These are phyloP conservation scores for Neogobius melanostomus DNA, from an alignment of 2,113 vertebrate species.

Conservation along the genomic window DNA sequence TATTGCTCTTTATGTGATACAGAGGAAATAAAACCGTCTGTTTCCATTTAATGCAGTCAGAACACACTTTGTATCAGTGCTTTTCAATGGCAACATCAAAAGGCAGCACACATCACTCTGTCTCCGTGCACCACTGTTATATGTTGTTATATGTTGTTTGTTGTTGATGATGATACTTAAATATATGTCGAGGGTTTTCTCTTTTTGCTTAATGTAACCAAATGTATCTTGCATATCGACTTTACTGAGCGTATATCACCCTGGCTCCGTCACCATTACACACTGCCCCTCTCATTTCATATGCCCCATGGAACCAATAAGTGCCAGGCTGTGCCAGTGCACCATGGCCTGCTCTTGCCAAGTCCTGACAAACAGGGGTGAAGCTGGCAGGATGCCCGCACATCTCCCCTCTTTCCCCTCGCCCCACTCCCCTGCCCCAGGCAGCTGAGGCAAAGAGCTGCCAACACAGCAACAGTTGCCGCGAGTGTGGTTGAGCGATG, in stretches of 20 bases:
- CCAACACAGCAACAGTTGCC: slow-evolving; percentile 71
- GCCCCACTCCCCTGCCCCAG: slow-evolving; percentile 25
- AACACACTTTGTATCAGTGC: no score
- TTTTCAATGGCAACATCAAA: no score
- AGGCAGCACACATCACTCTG: no score
- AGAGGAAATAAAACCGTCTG: slow-evolving; percentile 37
- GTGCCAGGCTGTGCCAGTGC: slow-evolving; percentile 65
- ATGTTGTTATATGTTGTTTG: no score
- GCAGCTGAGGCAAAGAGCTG: slow-evolving; percentile 62
- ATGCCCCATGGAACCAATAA: slow-evolving; percentile 42
- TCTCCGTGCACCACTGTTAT: no score
- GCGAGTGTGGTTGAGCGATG: slow-evolving; percentile 59
- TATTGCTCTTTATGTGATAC: slow-evolving; percentile 53
- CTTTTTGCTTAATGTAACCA: no score
- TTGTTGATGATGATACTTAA: no score
- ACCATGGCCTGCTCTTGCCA: slow-evolving; percentile 39
- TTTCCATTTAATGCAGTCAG: neutral
- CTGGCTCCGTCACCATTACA: neutral
- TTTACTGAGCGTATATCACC: no score
- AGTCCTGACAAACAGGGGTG: slow-evolving; percentile 59
- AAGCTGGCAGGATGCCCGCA: slow-evolving; percentile 42
- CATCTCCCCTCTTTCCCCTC: slow-evolving; percentile 16
- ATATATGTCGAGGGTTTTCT: no score
- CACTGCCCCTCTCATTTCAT: slow-evolving; percentile 34
- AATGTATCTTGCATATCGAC: no score